A percentile compares a stretch with the other conserved stretches of the same genome.
phyloP scores from a whole-genome alignment of 1,140 invertebrate genomes.

The Diachasmimorpha longicaudata region DNA sequence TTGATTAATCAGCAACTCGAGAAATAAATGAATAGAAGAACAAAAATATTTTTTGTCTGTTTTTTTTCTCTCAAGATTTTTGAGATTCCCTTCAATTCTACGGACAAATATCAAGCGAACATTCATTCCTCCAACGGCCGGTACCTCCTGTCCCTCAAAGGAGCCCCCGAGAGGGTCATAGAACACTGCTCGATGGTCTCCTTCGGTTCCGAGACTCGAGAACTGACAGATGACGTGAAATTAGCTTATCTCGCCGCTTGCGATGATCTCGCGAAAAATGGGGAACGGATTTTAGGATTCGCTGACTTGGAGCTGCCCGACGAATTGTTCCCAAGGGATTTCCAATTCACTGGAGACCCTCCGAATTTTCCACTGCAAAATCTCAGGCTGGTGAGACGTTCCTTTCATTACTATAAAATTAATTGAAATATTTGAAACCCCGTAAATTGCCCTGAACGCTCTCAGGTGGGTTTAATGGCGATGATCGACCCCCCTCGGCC shows the following conservation, averaged over 20 bases:
- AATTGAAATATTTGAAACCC: neutral
- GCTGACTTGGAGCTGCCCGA: conserved; percentile 69
- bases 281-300: conserved; percentile 81
- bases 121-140: conserved; percentile 38
- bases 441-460: neutral
- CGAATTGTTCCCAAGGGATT: conserved; percentile 57
- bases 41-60: neutral
- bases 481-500: conserved; percentile 80
- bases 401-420: neutral
- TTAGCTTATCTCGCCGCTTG: conserved; percentile 70
- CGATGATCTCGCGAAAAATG: conserved; percentile 73
- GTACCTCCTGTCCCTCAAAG: conserved; percentile 82
- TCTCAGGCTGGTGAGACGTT: conserved; percentile 67
- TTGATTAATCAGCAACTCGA: neutral
- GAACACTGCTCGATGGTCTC: conserved; percentile 76
- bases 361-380: conserved; percentile 74
- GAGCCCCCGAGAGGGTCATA: conserved; percentile 85
- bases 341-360: conserved; percentile 68
- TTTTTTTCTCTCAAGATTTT: conserved; percentile 29
- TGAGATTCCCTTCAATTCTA: conserved; percentile 58
- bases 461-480: conserved; percentile 71
- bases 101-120: conserved; percentile 66
- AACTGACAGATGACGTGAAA: conserved; percentile 32
- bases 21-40: too few species aligned
- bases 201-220: conserved; percentile 66